Base-by-base conservation (phyloP, 2,888 invertebrate genomes). In the Pyrrhosoma nymphula region DNA sequence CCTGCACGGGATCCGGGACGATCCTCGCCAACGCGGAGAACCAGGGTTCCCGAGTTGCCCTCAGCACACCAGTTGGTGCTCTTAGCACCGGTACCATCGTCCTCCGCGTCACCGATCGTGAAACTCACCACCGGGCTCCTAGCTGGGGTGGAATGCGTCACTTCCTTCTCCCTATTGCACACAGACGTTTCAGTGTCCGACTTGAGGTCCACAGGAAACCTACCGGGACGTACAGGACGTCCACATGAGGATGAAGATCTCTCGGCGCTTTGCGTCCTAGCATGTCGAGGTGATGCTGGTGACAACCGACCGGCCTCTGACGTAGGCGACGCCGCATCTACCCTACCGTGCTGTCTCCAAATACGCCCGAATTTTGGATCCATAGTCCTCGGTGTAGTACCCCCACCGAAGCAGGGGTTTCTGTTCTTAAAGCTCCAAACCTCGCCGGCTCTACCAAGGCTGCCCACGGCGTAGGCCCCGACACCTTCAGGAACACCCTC, bases 1-100 rank as follows among this genome's bases (percentile, higher is more conserved):
- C 82, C 82, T 0, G 16, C 82, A 14, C 82, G 30, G 82, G 82
- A 82, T 1, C 82, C 35, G 18, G 26, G 26, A n/a, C 82, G 82
- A 14, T 93, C 93, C 39, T 93, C 93, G 3, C 93, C 93, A n/a
- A 93, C 93, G 39, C 93, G 39, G 47, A 93, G 69, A 35, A 93
- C 93, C 47, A 93, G 69, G 26, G 93, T 93, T 6, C 93, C 93
- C 12, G 93, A 69, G 47, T n/a, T 75, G 63, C 93, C 69, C 26
- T 93, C 82, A 0, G 30, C 82, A 4, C 82, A 8, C 82, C 82
- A 82, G 35, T 26, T 82, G 82, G 82, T 16, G 82, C 26, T 18
- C 82, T 35, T 35, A 0, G 14, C 82, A 16, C 82, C 35, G 16
- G 30, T 16, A 26, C 82, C 14, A 12, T 82, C 82, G 1, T 82